Conservation (phyloP, 2,888 invertebrate species). For the Sylvicola cinctus region DNA sequence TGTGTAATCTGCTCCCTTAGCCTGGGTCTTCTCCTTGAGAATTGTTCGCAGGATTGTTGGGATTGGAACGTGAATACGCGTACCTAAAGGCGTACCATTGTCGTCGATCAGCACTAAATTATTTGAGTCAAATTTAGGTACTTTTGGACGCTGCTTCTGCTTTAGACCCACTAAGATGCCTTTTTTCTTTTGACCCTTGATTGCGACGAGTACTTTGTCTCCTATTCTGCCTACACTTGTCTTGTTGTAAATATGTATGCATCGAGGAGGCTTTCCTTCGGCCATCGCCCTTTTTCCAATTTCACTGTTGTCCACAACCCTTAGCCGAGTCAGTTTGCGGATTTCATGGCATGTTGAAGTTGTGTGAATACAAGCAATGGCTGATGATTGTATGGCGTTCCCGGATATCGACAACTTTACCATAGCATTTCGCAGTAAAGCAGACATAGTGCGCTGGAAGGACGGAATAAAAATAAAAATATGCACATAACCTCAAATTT, state of each 20-base stretch:
- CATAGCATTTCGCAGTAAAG: no score
- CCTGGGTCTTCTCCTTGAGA: constrained; percentile 55
- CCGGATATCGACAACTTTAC: no score
- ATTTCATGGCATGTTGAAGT: constrained; percentile 41
- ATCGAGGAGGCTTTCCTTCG: constrained; percentile 80
- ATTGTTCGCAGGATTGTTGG: constrained; percentile 74
- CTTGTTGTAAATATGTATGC: constrained; percentile 88
- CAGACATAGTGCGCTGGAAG: no score
- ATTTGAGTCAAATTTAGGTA: constrained; percentile 86
- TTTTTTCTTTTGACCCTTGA: constrained; percentile 88
- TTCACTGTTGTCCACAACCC: constrained; percentile 93
- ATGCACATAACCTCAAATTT: no score
- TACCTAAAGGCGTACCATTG: constrained; percentile 84
- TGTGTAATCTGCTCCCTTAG: constrained; percentile 77
- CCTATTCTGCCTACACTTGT: constrained; percentile 39
- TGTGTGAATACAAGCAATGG: constrained; percentile 29
- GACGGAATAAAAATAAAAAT: no score
- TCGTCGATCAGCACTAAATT: constrained; percentile 93
- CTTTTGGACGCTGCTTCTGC: constrained; percentile 55
- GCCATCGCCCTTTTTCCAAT: constrained; percentile 89
- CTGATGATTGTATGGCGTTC: no score
- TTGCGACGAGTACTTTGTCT: constrained; percentile 78
- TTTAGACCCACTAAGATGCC: constrained; percentile 78
- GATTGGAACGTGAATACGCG: constrained; percentile 85
- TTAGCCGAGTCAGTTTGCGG: constrained; percentile 49